Evolutionary conservation across 2,797 vertebrate genomes (phyloP), one percentile per base, ranked within the genome.

Genomic region (Valencia hispanica): DNA sequence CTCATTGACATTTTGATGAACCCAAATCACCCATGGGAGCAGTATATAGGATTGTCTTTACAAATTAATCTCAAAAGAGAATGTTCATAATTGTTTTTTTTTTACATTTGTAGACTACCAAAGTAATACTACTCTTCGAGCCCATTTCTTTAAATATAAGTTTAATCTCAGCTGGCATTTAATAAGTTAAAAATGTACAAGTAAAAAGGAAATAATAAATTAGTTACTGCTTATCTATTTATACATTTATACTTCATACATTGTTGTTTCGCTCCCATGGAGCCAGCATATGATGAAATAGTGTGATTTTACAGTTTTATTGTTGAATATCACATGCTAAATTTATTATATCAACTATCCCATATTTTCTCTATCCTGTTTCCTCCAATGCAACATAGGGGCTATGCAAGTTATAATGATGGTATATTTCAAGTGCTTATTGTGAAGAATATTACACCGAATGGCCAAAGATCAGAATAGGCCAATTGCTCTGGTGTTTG

Each of bases 141-240:
- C 15, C 18, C 10, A 34, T 63, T 7, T 12, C 11, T 36, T 34
- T 63, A 34, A 36, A 36, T 15, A 41, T 59, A 32, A 32, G 15
- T 17, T 59, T 59, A 20, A 36, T 36, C 27, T 22, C 32, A 34
- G 1, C 32, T 20, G 59, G 9, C 20, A 34, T 71, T 79, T 45
- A 10, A 79, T 75, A 41, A 22, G 77, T 71, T 74, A 36, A 61
- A 41, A 50, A 70, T 20, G 25, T 11, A 70, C 30, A 2, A 71
- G 73, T 20, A 9, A 63, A 17, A 32, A n/a, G 5, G 70, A 72
- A 53, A 81, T 12, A 80, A 69, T 59, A 61, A 69, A 32, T 18
- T 22, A n/a, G 30, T 25, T 17, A 27, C 36, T 70, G n/a, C 25
- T 30, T 15, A 17, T 72, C 34, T 59, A 27, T 73, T 78, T 51